Conservation (phyloP, 2,113 vertebrate species). For the Colaptes auratus region DNA sequence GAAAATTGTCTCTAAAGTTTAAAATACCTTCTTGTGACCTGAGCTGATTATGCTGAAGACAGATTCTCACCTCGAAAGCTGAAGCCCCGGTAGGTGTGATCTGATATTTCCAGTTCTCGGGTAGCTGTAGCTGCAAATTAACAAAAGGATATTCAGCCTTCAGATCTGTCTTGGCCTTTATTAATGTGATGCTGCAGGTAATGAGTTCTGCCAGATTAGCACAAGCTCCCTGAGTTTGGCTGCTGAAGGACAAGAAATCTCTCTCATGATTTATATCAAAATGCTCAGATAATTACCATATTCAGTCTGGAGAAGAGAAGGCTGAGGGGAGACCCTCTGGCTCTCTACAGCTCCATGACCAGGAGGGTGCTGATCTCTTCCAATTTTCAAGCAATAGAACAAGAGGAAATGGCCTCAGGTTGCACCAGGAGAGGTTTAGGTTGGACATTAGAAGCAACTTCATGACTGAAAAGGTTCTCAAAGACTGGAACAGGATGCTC, state of each 20-base stretch:
- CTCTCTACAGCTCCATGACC: too few species aligned
- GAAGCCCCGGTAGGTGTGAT: background rate
- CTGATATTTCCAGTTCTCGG: constrained; percentile 1
- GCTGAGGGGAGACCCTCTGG: too few species aligned
- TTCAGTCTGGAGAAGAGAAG: background rate
- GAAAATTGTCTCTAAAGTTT: background rate
- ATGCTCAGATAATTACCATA: constrained; percentile 19
- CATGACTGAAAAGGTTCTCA: too few species aligned
- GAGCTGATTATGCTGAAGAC: background rate
- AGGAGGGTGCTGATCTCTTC: too few species aligned
- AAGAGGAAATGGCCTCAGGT: too few species aligned
- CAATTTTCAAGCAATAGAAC: too few species aligned
- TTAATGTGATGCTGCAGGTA: constrained; percentile 23
- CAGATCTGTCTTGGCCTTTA: background rate
- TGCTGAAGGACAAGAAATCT: constrained; percentile 15
- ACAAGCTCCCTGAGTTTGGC: background rate
- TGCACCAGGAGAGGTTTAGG: too few species aligned
- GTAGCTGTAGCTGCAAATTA: constrained; percentile 15
- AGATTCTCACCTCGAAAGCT: background rate
- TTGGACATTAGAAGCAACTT: too few species aligned
- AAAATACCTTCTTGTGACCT: background rate
- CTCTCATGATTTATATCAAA: background rate
- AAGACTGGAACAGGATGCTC: too few species aligned
- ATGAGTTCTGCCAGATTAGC: constrained; percentile 33
- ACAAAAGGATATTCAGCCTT: background rate